Percentiles rank a stretch among this genome's conserved stretches.
phyloP scores from a whole-genome alignment of 1,140 invertebrate species.

The Chrysoperla carnea region DNA sequence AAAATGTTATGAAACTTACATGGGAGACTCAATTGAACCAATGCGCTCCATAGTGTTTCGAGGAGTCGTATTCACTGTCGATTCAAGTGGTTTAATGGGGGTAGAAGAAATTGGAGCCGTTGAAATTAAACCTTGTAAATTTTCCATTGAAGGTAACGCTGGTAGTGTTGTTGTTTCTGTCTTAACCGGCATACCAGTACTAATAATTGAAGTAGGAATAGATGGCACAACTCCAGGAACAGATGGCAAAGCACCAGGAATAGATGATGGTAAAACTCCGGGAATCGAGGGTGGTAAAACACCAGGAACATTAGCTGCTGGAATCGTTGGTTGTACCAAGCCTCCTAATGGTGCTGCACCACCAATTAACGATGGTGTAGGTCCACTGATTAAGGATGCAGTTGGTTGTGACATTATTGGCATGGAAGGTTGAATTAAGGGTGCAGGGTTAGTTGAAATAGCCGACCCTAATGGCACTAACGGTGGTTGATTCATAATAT shows the following conservation, averaged over 20 bases:
- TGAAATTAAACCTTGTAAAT: constrained; percentile 9
- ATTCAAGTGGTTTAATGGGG: constrained; percentile 6
- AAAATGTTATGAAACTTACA: constrained; percentile 12
- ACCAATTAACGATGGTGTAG: too few species aligned
- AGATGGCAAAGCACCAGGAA: constrained; percentile 2
- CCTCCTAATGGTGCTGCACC: neutral
- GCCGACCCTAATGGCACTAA: too few species aligned
- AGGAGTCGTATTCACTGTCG: constrained; percentile 17
- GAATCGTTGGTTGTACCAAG: constrained; percentile 10
- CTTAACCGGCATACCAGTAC: constrained; percentile 7
- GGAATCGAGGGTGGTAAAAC: constrained; percentile 10
- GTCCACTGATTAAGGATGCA: too few species aligned
- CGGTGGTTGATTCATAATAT: too few species aligned
- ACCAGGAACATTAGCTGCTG: constrained; percentile 12
- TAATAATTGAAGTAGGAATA: constrained; percentile 7
- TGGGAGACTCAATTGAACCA: constrained; percentile 22
- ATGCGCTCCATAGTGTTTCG: constrained; percentile 22
- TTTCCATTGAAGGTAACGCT: constrained; percentile 9
- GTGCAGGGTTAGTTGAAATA: too few species aligned
- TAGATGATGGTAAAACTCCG: constrained; percentile 4
- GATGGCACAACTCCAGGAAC: constrained; percentile 7
- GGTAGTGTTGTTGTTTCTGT: constrained; percentile 6
- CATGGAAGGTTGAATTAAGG: too few species aligned
- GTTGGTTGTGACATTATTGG: too few species aligned
- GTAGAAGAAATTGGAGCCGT: constrained; percentile 14